phyloP scores from a whole-genome alignment of 2,113 vertebrate species.

The Motacilla tschutschensis region DNA sequence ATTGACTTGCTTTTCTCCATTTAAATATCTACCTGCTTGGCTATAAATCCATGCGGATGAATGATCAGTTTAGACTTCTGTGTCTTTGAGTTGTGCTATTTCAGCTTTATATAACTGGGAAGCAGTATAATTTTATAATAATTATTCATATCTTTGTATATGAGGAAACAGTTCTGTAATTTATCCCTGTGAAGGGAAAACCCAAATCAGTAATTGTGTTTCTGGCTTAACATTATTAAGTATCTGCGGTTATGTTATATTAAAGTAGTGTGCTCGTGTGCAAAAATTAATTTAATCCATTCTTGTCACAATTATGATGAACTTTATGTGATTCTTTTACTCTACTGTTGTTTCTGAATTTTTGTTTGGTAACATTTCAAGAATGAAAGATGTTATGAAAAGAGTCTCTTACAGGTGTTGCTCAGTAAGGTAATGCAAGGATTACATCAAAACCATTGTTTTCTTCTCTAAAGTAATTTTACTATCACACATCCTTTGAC shows the following conservation, averaged over 20 bases:
- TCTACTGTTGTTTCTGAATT: not conserved
- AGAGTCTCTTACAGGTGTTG: not conserved
- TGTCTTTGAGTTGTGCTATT: not conserved
- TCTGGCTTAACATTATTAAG: not conserved
- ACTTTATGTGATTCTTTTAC: not conserved
- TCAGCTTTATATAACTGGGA: not conserved
- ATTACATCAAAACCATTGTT: not conserved
- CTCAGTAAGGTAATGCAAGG: not conserved
- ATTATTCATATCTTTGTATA: not conserved
- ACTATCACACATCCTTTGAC: not conserved
- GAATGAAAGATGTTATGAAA: not conserved
- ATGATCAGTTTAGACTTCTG: not conserved
- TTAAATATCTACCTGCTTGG: not conserved
- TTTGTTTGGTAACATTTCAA: not conserved
- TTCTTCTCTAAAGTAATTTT: not conserved
- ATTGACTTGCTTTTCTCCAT: not conserved
- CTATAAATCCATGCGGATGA: not conserved
- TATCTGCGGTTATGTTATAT: not conserved
- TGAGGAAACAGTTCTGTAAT: not conserved
- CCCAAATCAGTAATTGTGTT: not conserved
- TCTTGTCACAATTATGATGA: not conserved
- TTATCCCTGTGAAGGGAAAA: not conserved
- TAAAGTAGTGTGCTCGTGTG: not conserved
- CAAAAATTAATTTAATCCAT: not conserved
- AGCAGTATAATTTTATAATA: not conserved